These are phyloP conservation scores for Metellina segmentata DNA, from an alignment of 2,888 invertebrate genomes.

Conservation along the genomic window DNA sequence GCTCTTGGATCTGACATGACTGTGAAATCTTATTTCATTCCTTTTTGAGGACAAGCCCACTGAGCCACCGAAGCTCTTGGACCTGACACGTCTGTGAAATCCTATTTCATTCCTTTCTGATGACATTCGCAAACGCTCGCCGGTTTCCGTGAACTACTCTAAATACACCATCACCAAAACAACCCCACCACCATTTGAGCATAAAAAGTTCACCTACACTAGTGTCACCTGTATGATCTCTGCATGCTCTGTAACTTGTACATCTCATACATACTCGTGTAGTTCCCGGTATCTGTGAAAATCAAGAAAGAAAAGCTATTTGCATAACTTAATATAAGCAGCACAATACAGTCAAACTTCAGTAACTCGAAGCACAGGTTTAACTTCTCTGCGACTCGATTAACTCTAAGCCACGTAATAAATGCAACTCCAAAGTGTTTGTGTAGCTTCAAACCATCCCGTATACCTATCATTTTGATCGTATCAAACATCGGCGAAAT, in stretches of 20 bases:
- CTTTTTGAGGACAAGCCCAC: too few species aligned
- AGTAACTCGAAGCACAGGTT: not conserved
- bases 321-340: not conserved
- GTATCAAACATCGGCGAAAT: too few species aligned
- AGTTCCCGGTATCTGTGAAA: slow-evolving; percentile 57
- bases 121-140: too few species aligned
- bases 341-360: not conserved
- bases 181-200: slow-evolving; percentile 7
- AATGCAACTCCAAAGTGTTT: not conserved
- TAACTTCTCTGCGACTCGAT: not conserved
- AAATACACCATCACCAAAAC: slow-evolving; percentile 44
- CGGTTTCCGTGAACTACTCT: too few species aligned
- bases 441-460: too few species aligned
- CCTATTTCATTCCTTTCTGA: too few species aligned
- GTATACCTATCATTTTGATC: too few species aligned
- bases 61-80: too few species aligned
- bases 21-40: too few species aligned
- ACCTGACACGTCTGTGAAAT: too few species aligned
- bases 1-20: too few species aligned
- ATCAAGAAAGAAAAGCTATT: not conserved
- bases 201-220: slow-evolving; percentile 47
- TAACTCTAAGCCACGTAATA: too few species aligned
- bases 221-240: slow-evolving; percentile 73
- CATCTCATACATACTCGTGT: slow-evolving; percentile 74
- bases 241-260: slow-evolving; percentile 76